A percentile compares a stretch with the other conserved stretches of the same genome.
These are phyloP conservation scores for Melieria omissa DNA, from an alignment of 2,888 invertebrate genomes.

Conservation along the genomic window DNA sequence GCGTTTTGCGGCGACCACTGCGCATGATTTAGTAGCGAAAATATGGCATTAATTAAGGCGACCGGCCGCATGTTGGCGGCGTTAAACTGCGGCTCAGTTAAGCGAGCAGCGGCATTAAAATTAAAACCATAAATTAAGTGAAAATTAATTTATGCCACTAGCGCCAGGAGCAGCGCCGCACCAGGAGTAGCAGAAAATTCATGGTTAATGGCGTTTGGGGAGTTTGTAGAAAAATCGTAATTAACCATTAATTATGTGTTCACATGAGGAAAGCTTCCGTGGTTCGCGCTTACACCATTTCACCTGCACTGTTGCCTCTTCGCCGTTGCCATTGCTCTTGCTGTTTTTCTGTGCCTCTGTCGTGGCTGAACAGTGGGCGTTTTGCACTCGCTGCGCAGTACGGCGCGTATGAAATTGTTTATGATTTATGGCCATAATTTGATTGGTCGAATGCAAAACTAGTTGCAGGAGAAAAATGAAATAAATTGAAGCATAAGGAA, in stretches of 20 bases:
- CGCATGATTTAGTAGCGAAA: slow-evolving; percentile 46
- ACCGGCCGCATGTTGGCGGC: slow-evolving; percentile 21
- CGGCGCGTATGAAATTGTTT: too few species aligned
- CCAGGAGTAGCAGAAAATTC: slow-evolving; percentile 6
- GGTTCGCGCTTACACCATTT: background rate
- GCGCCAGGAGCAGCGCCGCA: slow-evolving; percentile 12
- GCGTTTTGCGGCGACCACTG: background rate
- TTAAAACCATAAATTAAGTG: slow-evolving; percentile 36
- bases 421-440: too few species aligned
- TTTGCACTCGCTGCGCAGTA: too few species aligned
- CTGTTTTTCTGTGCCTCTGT: too few species aligned
- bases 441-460: too few species aligned
- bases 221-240: slow-evolving; percentile 23
- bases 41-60: slow-evolving; percentile 45
- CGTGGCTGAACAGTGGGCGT: too few species aligned
- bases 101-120: slow-evolving; percentile 24
- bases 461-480: too few species aligned
- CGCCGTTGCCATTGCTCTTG: too few species aligned
- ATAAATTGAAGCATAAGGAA: too few species aligned
- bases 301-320: too few species aligned
- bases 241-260: slow-evolving; percentile 31
- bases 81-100: slow-evolving; percentile 22
- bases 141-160: slow-evolving; percentile 32
- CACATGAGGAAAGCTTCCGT: background rate
- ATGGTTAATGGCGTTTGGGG: slow-evolving; percentile 19